phyloP scores from a whole-genome alignment of 1,140 invertebrate genomes.

The Gonatopus flavifemur region DNA sequence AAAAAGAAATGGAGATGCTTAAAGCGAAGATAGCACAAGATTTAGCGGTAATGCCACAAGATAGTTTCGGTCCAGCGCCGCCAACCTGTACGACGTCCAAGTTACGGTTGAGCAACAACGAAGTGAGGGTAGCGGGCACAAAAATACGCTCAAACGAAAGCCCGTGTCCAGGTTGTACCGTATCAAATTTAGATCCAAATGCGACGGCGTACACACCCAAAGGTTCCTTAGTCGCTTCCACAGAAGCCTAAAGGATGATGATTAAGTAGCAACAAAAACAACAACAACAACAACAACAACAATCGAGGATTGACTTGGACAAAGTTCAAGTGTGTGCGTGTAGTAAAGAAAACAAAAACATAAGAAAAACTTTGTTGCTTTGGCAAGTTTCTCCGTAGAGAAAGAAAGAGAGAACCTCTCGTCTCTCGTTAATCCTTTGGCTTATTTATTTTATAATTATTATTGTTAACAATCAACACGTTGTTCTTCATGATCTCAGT shows the following conservation, averaged over 20 bases:
- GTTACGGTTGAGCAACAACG: constrained; percentile 61
- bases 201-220: constrained; percentile 90
- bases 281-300: no score
- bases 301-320: no score
- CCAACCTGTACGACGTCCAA: constrained; percentile 61
- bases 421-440: no score
- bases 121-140: constrained; percentile 47
- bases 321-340: no score
- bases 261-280: no score
- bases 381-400: no score
- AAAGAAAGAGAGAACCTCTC: no score
- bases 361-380: no score
- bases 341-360: no score
- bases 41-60: constrained; percentile 86
- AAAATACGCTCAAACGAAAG: constrained; percentile 53
- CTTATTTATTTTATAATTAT: no score
- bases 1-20: constrained; percentile 87
- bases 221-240: constrained; percentile 61
- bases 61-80: constrained; percentile 62
- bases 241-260: constrained; percentile 64
- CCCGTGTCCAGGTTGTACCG: constrained; percentile 54
- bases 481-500: no score
- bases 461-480: no score
- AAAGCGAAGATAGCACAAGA: constrained; percentile 90
- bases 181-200: constrained; percentile 85